phyloP scores from a whole-genome alignment of 2,797 vertebrate species.

The Antennarius maculatus region DNA sequence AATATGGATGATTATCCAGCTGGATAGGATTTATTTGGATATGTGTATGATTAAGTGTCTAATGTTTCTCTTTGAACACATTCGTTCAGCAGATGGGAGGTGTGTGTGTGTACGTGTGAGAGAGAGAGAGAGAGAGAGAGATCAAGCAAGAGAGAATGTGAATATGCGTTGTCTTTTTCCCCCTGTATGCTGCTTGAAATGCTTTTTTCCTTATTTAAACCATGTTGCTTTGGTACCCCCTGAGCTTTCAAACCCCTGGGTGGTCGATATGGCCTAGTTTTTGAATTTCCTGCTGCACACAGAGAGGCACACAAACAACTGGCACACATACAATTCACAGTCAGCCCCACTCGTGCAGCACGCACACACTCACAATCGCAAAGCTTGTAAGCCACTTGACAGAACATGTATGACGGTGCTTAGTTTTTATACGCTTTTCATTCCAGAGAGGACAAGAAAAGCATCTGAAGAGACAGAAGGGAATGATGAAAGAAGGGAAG shows the following conservation, averaged over 20 bases:
- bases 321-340: conserved; percentile 66
- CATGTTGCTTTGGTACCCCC: conserved; percentile 75
- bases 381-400: conserved; percentile 49
- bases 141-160: conserved; percentile 17
- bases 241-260: conserved; percentile 81
- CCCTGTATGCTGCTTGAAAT: conserved; percentile 56
- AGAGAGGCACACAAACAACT: conserved; percentile 72
- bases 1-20: conserved; percentile 67
- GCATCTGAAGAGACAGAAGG: conserved; percentile 18
- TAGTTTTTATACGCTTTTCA: conserved; percentile 44
- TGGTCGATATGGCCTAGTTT: conserved; percentile 83
- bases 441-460: conserved; percentile 34
- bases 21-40: conserved; percentile 60
- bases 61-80: conserved; percentile 63
- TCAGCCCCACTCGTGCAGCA: conserved; percentile 50
- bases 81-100: conserved; percentile 47
- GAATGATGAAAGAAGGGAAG: conserved; percentile 30
- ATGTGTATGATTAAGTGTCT: conserved; percentile 65
- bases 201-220: conserved; percentile 69
- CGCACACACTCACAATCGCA: conserved; percentile 16
- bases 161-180: conserved; percentile 38
- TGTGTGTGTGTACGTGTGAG: conserved; percentile 20
- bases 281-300: conserved; percentile 75
- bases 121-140: too few relatives aligned
- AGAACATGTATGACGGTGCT: conserved; percentile 60